Evolutionary conservation across 2,888 invertebrate genomes (phyloP).

Genomic region (Neoascia interrupta): DNA sequence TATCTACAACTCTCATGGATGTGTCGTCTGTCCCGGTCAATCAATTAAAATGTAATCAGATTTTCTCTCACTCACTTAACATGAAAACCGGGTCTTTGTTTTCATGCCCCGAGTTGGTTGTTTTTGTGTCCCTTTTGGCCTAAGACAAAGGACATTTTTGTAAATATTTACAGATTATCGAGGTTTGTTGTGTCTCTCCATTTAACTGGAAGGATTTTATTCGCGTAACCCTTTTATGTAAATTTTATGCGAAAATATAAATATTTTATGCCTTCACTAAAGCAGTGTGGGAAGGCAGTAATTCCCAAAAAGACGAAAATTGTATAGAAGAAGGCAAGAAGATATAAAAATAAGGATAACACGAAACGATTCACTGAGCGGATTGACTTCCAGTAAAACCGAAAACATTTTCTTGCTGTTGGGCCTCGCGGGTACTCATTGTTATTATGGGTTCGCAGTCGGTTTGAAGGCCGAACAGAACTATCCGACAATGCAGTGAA

Average conservation of each 20-base stretch:
- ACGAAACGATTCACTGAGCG: slow-evolving; percentile 37
- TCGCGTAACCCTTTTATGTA: slow-evolving; percentile 49
- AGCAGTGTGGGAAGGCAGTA: not conserved
- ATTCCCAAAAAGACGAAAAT: slow-evolving; percentile 22
- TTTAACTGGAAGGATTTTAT: slow-evolving; percentile 46
- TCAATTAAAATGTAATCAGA: slow-evolving; percentile 41
- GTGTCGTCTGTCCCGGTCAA: not conserved
- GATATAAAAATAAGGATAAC: slow-evolving; percentile 6
- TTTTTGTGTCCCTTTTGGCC: not conserved
- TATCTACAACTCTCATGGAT: not conserved
- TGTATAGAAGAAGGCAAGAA: slow-evolving; percentile 14
- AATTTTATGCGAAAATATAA: slow-evolving; percentile 55
- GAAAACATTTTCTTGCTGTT: not conserved
- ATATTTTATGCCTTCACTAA: slow-evolving; percentile 44
- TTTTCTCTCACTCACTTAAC: slow-evolving; percentile 12
- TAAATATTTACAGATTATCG: slow-evolving; percentile 45
- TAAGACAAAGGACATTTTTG: slow-evolving; percentile 29
- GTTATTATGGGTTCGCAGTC: too few species aligned
- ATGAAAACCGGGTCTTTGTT: not conserved
- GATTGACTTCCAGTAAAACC: slow-evolving; percentile 17
- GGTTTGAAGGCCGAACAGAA: too few species aligned
- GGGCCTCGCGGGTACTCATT: not conserved
- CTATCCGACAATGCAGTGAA: too few species aligned
- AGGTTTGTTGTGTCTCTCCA: slow-evolving; percentile 17
- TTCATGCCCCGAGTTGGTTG: not conserved